Evolutionary conservation across 2,888 invertebrate genomes (phyloP), one percentile per base, ranked within the genome.

Genomic region (Tuberolachnus salignus): DNA sequence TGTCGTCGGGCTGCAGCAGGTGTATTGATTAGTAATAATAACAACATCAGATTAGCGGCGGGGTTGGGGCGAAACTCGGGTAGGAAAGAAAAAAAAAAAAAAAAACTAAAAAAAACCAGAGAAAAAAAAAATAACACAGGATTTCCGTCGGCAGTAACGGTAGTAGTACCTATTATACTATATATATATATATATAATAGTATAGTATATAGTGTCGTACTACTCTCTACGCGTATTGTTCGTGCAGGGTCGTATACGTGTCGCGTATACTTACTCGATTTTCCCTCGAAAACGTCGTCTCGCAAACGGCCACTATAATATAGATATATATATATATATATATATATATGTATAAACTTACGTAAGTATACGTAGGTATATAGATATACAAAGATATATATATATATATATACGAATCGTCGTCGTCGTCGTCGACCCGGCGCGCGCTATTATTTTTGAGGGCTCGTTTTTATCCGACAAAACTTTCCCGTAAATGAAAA

Each of bases 1-100:
- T 6, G 34, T 34, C 34, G 6, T 34, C 34, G 34, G 34, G 34
- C 34, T 34, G 49, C 19, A 51, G 21, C 57, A 21, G 34, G 34
- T 26, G 61, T 73, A 73, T 73, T 73, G 72, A 73, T 73, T 73
- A 73, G 51, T 63, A 63, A 73, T 63, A 61, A 73, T 59, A 59
- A 42, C 26, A 51, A 21, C 42, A 63, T 63, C 34, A 42, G 63
- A 73, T 73, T 73, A 51, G 51, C n/a, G 42, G 42, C 1, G 21
- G 19, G n/a, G 2, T 23, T 19, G 6, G 26, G 16, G 34, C 10
- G 14, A 6, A 34, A 34, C 34, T 4, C 14, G 34, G 3, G 14
- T 9, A 61, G 2, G 49, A 34, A 21, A 34, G 51, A 70, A 70
- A n/a, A n/a, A n/a, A n/a, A n/a, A n/a, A n/a, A n/a, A n/a, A n/a